Conservation (phyloP, 2,113 vertebrate genomes). For the Aythya baeri region DNA sequence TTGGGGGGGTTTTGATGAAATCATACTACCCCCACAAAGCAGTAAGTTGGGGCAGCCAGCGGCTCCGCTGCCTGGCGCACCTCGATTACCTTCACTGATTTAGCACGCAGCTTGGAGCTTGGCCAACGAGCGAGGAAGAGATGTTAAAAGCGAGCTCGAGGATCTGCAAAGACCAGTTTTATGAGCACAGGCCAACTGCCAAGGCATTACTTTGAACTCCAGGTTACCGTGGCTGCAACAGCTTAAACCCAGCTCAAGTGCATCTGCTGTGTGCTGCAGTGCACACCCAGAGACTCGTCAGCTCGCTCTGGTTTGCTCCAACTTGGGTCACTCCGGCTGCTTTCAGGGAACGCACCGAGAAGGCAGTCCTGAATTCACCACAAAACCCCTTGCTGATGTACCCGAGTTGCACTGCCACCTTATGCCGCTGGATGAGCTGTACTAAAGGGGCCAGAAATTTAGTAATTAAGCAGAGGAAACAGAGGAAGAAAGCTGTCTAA, state of each 20-base stretch:
- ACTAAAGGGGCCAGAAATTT: neutral
- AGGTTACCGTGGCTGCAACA: neutral
- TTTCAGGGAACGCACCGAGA: neutral
- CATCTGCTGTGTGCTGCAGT: neutral
- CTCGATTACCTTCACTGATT: neutral
- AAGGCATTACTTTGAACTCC: slow-evolving; percentile 27
- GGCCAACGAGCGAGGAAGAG: neutral
- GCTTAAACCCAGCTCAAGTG: neutral
- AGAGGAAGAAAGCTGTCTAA: neutral
- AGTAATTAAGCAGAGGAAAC: neutral
- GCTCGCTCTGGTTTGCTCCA: neutral
- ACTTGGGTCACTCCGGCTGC: rapidly evolving
- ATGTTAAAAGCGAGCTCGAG: neutral
- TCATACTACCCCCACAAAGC: neutral
- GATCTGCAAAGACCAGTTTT: slow-evolving; percentile 18
- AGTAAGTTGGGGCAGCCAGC: neutral
- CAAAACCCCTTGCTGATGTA: neutral
- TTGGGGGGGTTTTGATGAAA: neutral
- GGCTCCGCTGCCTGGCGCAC: neutral
- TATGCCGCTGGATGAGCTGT: neutral
- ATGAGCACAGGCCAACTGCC: neutral
- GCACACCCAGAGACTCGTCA: neutral
- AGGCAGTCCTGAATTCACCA: neutral
- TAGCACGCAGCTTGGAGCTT: neutral
- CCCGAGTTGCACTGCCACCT: neutral